Percentiles rank a stretch among this genome's conserved stretches.
These are phyloP conservation scores for Ferdinandea cuprea DNA, from an alignment of 2,888 invertebrate genomes.

Conservation along the genomic window DNA sequence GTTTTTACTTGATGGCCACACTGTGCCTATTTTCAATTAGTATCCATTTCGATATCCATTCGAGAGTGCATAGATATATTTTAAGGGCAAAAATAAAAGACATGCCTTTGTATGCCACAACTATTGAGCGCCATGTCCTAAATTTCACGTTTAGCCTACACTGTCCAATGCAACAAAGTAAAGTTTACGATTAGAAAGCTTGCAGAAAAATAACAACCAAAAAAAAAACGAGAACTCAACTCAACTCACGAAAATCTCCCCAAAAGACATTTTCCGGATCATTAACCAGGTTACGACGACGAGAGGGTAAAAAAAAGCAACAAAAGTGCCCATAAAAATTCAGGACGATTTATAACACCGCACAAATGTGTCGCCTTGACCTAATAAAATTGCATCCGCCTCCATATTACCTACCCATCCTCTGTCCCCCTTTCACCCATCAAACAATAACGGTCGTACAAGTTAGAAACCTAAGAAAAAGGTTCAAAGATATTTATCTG, in stretches of 20 bases:
- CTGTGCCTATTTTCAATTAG: too few relatives aligned
- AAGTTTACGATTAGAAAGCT: not conserved
- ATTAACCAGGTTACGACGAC: constrained; percentile 41
- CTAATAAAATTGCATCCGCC: constrained; percentile 48
- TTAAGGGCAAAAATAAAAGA: not conserved
- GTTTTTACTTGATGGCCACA: too few relatives aligned
- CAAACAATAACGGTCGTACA: not conserved
- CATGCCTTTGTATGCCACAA: too few relatives aligned
- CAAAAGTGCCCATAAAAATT: constrained; percentile 33
- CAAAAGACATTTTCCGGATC: constrained; percentile 34
- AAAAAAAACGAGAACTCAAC: not conserved
- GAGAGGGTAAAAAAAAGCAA: constrained; percentile 14
- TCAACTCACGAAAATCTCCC: not conserved
- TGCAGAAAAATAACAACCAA: not conserved
- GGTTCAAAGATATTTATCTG: constrained; percentile 63
- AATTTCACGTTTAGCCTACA: not conserved
- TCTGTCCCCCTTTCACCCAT: too few relatives aligned
- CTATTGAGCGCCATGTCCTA: too few relatives aligned
- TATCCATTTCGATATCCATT: too few relatives aligned
- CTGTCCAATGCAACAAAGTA: constrained; percentile 24
- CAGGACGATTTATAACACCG: constrained; percentile 40
- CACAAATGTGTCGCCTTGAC: constrained; percentile 64
- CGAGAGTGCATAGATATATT: not conserved
- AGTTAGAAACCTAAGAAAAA: constrained; percentile 30
- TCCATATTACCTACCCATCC: not conserved